phyloP scores from a whole-genome alignment of 1,140 invertebrate species.

The Brachionus koreanus region DNA sequence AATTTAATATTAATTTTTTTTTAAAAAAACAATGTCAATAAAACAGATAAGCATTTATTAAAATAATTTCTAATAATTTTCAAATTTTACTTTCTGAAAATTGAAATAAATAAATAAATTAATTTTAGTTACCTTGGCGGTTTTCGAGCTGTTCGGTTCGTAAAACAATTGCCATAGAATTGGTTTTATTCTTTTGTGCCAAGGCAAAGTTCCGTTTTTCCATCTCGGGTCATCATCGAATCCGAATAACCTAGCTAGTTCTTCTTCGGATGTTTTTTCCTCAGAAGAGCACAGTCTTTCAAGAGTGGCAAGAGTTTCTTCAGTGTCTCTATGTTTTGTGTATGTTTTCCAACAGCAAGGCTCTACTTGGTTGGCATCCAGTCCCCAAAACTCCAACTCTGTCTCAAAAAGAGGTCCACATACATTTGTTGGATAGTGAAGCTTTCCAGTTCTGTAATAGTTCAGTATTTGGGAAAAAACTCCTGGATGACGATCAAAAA shows the following conservation, averaged over 20 bases:
- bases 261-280: constrained; percentile 30
- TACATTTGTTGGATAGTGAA: constrained; percentile 55
- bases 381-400: constrained; percentile 57
- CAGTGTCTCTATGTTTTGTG: constrained; percentile 51
- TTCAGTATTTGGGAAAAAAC: constrained; percentile 57
- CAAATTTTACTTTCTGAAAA: neutral
- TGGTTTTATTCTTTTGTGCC: constrained; percentile 50
- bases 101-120: neutral
- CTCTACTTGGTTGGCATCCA: constrained; percentile 58
- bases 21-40: too few relatives aligned
- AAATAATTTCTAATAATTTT: neutral
- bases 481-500: constrained; percentile 57
- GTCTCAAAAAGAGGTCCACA: constrained; percentile 57
- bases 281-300: neutral
- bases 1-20: too few relatives aligned
- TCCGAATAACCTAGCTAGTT: constrained; percentile 37
- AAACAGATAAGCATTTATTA: too few relatives aligned
- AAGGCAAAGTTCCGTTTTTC: constrained; percentile 48
- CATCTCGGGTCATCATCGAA: constrained; percentile 46
- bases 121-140: constrained; percentile 50
- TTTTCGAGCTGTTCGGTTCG: constrained; percentile 50
- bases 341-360: constrained; percentile 57
- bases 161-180: constrained; percentile 54
- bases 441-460: constrained; percentile 55
- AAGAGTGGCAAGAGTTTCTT: constrained; percentile 51